Evolutionary conservation across 2,113 vertebrate genomes (phyloP), one percentile per base, ranked within the genome.

Genomic region (Hippocampus abdominalis): DNA sequence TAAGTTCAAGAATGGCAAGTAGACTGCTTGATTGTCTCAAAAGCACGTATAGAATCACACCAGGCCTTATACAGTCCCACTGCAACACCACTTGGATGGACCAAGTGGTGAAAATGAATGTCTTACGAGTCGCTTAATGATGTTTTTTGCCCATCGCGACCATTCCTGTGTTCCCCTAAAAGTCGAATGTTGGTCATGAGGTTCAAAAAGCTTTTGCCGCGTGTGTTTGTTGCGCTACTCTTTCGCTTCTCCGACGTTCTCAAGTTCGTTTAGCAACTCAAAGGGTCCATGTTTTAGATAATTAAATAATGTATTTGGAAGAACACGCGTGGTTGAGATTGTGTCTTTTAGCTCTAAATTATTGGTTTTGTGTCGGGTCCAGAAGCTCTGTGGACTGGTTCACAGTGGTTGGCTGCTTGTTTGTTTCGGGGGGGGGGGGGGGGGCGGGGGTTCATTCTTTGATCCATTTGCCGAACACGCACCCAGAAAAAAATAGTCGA

Each of bases 301-400:
- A 77, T 82, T 73, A 81, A 61, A 36, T 87, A 79, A 87, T 89
- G 83, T 85, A 79, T 90, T 87, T 85, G 92, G 92, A 90, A 71
- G 79, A 91, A 86, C 83, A 79, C 67, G 18, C 68, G 27, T 77
- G 84, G 82, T 83, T 83, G 71, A 78, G 80, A 77, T 84, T 81
- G 83, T 87, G 73, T 86, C 67, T 89, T 66, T 87, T 84, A 84
- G 80, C 82, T 87, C 84, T 87, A 84, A 69, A 67, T 79, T 69
- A 42, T 76, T 71, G 74, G 65, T 84, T 82, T 71, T 40, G 63
- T 70, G 76, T 72, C 13, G 69, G 74, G 75, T 73, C 69, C 66
- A 67, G 72, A 79, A 44, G 80, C 78, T 84, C 75, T 81, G 79
- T 63, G 73, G 81, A 72, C 70, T 65, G 51, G 78, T 73, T 80